phyloP scores from a whole-genome alignment of 64 coral and sea anemone species.

The Trachythela sp. region DNA sequence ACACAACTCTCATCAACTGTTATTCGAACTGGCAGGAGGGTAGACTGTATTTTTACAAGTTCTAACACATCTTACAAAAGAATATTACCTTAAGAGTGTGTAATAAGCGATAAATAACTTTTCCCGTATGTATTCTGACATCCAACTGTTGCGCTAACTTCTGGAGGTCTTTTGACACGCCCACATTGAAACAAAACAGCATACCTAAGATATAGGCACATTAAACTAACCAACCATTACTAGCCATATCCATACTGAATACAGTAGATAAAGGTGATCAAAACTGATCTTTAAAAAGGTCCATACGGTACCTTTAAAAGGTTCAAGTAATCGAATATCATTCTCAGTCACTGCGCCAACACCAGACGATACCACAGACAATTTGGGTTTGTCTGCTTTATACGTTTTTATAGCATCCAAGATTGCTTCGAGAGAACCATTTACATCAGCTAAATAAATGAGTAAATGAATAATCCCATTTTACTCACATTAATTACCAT shows the following conservation, averaged over 20 bases:
- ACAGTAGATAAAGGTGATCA: too few relatives aligned
- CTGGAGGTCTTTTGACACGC: slow-evolving; percentile 62
- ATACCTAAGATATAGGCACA: slow-evolving; percentile 46
- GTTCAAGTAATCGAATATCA: slow-evolving; percentile 45
- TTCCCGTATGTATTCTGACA: slow-evolving; percentile 62
- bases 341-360: slow-evolving; percentile 43
- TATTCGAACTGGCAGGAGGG: too few relatives aligned
- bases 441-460: slow-evolving; percentile 26
- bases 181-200: slow-evolving; percentile 87
- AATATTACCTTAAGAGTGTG: slow-evolving; percentile 73
- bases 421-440: slow-evolving; percentile 49
- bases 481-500: too few relatives aligned
- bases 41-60: too few relatives aligned
- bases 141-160: slow-evolving; percentile 67
- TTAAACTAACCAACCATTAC: too few relatives aligned
- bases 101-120: slow-evolving; percentile 85
- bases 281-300: too few relatives aligned
- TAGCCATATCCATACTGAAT: too few relatives aligned
- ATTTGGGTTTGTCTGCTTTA: slow-evolving; percentile 32
- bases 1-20: too few relatives aligned
- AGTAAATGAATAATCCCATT: background rate
- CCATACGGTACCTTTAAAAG: slow-evolving; percentile 30
- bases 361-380: slow-evolving; percentile 41
- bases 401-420: slow-evolving; percentile 52
- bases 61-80: background rate